Conservation (phyloP, 2,797 vertebrate genomes). For the Tolypeutes matacus region DNA sequence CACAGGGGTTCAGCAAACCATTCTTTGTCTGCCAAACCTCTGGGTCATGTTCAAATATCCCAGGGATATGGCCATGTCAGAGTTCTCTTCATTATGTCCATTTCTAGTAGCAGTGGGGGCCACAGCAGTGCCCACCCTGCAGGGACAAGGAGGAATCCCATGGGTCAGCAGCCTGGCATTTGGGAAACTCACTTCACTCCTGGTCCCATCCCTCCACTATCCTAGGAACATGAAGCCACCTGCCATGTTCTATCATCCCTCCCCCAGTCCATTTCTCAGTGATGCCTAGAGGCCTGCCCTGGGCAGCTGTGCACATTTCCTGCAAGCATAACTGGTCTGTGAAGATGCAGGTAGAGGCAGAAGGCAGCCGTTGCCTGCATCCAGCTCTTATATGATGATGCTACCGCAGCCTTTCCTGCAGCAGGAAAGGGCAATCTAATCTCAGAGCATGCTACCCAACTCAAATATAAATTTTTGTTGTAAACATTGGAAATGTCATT, state of each 20-base stretch:
- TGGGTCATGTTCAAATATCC: too few relatives aligned
- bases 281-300: too few relatives aligned
- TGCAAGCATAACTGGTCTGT: too few relatives aligned
- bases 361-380: too few relatives aligned
- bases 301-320: rapidly evolving
- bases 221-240: neutral
- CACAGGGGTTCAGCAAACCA: neutral
- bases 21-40: neutral
- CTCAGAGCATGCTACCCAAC: neutral
- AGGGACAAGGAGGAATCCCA: too few relatives aligned
- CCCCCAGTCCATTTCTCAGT: neutral
- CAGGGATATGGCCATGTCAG: rapidly evolving
- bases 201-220: too few relatives aligned
- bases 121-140: too few relatives aligned
- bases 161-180: neutral
- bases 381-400: too few relatives aligned
- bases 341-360: neutral
- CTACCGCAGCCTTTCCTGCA: neutral
- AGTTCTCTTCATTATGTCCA: too few relatives aligned
- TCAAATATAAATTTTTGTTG: neutral
- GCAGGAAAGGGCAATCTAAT: neutral
- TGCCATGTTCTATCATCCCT: neutral
- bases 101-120: rapidly evolving
- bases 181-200: neutral
- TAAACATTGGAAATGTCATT: neutral